A percentile compares a stretch with the other conserved stretches of the same genome.
phyloP scores from a whole-genome alignment of 2,888 invertebrate species.

The Drosophila antonietae region DNA sequence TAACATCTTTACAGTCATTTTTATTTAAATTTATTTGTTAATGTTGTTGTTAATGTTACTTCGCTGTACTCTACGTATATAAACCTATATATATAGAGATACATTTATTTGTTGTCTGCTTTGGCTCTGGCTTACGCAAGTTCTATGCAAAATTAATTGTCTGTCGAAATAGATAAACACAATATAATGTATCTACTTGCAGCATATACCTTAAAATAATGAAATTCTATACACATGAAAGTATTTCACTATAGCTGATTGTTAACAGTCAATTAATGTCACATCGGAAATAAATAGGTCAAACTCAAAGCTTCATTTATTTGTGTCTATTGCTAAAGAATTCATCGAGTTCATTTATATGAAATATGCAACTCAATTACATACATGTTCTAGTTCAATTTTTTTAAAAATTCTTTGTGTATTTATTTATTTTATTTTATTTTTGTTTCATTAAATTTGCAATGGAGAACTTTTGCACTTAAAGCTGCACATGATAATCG shows the following conservation, averaged over 20 bases:
- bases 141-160: not conserved
- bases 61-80: too few relatives aligned
- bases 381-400: not conserved
- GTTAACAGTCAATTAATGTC: not conserved
- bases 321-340: not conserved
- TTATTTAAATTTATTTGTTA: too few relatives aligned
- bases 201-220: not conserved
- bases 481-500: not conserved
- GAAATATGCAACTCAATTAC: not conserved
- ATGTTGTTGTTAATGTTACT: too few relatives aligned
- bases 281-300: not conserved
- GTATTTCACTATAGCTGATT: not conserved
- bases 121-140: not conserved
- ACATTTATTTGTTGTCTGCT: not conserved
- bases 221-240: too few relatives aligned
- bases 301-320: not conserved
- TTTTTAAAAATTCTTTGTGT: too few relatives aligned
- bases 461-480: not conserved
- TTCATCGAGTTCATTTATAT: not conserved
- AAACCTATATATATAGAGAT: too few relatives aligned
- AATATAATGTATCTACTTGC: not conserved
- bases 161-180: not conserved
- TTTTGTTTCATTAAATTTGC: not conserved
- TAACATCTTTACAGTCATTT: too few relatives aligned
- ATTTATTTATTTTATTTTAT: not conserved